Evolutionary conservation across 1,140 invertebrate species (phyloP).

Genomic region (Patella vulgata): DNA sequence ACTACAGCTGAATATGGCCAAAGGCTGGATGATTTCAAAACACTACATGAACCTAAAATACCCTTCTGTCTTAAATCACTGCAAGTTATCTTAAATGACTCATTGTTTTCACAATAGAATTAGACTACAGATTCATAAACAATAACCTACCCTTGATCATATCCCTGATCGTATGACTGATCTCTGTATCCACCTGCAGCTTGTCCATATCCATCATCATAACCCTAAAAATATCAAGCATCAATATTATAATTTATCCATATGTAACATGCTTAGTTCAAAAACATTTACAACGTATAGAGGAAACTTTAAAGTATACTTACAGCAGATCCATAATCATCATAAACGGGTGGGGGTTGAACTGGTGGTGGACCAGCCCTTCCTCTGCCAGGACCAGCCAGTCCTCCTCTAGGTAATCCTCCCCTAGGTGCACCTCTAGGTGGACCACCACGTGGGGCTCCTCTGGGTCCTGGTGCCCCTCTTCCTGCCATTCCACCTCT

Average conservation of each 20-base stretch:
- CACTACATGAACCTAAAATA: neutral
- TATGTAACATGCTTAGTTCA: too few species aligned
- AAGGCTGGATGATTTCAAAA: too few species aligned
- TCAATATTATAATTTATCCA: too few species aligned
- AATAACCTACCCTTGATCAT: constrained; percentile 16
- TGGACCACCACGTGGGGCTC: constrained; percentile 21
- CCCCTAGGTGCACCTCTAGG: constrained; percentile 28
- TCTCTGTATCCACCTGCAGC: constrained; percentile 19
- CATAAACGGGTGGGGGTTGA: constrained; percentile 21
- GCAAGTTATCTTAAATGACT: neutral
- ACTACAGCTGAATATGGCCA: too few species aligned
- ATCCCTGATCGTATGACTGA: constrained; percentile 14
- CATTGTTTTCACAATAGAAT: neutral
- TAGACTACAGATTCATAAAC: neutral
- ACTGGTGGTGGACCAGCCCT: constrained; percentile 18
- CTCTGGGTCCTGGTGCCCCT: constrained; percentile 10
- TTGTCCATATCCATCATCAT: constrained; percentile 30
- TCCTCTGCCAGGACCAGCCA: constrained; percentile 19
- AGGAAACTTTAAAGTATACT: neutral
- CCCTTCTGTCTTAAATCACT: neutral
- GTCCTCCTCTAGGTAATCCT: constrained; percentile 19
- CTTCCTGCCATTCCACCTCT: constrained; percentile 13
- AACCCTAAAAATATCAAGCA: constrained; percentile 9
- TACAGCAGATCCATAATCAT: constrained; percentile 31
- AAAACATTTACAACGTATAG: too few species aligned